Evolutionary conservation across 1,140 invertebrate species (phyloP), one percentile per base, ranked within the genome.

Genomic region (Pseudomyrmex pallidus): DNA sequence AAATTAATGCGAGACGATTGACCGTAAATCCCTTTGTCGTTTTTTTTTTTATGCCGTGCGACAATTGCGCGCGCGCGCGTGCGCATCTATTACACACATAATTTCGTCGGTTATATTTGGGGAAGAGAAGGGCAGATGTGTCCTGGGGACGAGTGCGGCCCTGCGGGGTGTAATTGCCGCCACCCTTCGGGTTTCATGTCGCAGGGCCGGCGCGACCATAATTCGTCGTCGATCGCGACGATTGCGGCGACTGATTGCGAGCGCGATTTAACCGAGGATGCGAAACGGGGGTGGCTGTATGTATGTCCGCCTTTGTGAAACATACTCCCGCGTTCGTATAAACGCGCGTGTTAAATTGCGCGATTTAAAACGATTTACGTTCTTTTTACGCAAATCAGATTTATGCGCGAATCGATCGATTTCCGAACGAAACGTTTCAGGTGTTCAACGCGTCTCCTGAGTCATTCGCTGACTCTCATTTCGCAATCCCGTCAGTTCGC

Each of bases 221-320:
- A 89, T 89, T 89, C 85, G 85, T 89, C 87, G 85, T 85, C 87
- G 86, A 88, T 88, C 82, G 62, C 76, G 76, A 61, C 82, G 82
- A 84, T 84, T 82, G 74, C 84, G 67, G 72, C 74, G 83, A 83
- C 87, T 85, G 86, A 88, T 88, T 89, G 87, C 68, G 82, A 85
- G 56, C 87, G 87, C 87, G 87, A 88, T 89, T 86, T 86, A 85
- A 88, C 87, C 74, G 83, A 88, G 78, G 50, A 82, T 83, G 83
- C 35, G 35, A 35, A 73, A 84, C 86, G 86, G 62, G 35, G 80
- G 4, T 35, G 66, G 63, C 66, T 77, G 76, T 80, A 70, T 44
- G 66, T 88, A 70, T 44, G 66, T 88, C 76, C 74, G 68, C 76
- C 87, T 88, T 87, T 77, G 35, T 35, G 72, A 88, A 87, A 87